Percentiles rank a stretch among this genome's conserved stretches.
Conservation (phyloP, 2,113 vertebrate genomes). For the Chamaetylas fuelleborni region DNA sequence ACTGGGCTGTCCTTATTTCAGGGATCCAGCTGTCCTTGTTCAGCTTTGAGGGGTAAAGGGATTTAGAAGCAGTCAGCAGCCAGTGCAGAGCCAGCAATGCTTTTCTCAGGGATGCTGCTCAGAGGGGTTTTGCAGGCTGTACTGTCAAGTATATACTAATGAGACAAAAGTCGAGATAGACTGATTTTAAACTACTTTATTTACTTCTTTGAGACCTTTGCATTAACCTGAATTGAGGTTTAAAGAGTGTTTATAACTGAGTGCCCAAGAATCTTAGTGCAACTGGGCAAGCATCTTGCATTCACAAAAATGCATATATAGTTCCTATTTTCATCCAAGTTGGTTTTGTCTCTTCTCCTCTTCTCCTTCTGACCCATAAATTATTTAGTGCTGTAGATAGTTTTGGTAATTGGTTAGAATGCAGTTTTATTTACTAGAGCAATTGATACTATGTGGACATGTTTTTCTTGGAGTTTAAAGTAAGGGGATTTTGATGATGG, state of each 20-base stretch:
- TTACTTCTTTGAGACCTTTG: not conserved
- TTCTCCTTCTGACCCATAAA: not conserved
- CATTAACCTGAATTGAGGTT: not conserved
- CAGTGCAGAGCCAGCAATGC: not conserved
- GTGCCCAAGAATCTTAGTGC: not conserved
- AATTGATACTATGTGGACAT: rapidly evolving
- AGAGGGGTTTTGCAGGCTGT: not conserved
- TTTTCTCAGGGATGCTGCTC: not conserved
- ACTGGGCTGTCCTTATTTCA: not conserved
- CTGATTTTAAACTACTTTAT: not conserved
- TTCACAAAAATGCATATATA: rapidly evolving
- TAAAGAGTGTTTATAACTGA: rapidly evolving
- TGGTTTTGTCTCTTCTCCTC: not conserved
- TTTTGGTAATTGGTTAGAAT: not conserved
- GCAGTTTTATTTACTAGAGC: not conserved
- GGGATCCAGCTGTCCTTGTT: not conserved
- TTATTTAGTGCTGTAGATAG: not conserved
- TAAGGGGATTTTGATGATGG: not conserved
- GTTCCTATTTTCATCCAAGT: not conserved
- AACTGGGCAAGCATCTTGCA: rapidly evolving
- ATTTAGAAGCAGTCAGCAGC: rapidly evolving
- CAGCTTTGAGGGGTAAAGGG: not conserved
- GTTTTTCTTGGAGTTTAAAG: not conserved
- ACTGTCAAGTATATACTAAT: not conserved
- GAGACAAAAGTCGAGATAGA: not conserved